Base-by-base conservation (phyloP, 1,140 invertebrate species). In the Drosophila baimaii region DNA sequence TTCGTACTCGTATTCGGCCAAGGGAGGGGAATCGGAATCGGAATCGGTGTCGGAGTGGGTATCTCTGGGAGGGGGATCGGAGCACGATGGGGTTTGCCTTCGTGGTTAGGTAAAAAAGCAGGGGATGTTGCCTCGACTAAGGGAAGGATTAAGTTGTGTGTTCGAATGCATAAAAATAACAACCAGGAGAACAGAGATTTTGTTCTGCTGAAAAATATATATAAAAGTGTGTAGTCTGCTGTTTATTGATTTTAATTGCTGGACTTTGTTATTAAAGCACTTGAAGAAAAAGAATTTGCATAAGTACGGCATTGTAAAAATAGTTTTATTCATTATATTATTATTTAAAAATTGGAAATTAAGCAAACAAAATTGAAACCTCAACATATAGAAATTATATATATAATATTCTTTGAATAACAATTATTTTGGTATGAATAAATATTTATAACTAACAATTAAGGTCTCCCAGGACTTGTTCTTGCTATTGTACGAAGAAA, bases 191-290 rank as follows among this genome's bases (percentile, higher is more conserved):
- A 2, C 65, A 69, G 33, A 25, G 66, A 19, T 43, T 25, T 21
- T 27, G 10, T 33, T 43, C 44, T 17, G 17, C 23, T 25, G 10
- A 9, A 27, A 25, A 33, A 58, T 1, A 63, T 31, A 5, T 17
- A 35, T 1, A 35, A 13, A 15, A 12, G 13, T 21, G 27, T n/a
- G 4, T 31, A 13, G 49, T 55, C 9, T 62, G 19, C 49, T 52
- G 29, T 57, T 64, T 62, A 62, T 65, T 65, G 39, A 35, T 46
- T 62, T 27, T 46, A 29, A 62, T 35, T 35, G 23, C 6, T 19
- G 19, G n/a, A 19, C 21, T 23, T 25, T 25, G 17, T 35, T 21
- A 21, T 17, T 39, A 39, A 58, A 21, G 25, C 61, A 63, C 55
- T 59, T 21, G 19, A 25, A 63, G 27, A 62, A 59, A 56, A 8